Percentiles rank a stretch among this genome's conserved stretches.
Evolutionary conservation across 2,113 vertebrate genomes (phyloP).

Genomic region (Helogale parvula): DNA sequence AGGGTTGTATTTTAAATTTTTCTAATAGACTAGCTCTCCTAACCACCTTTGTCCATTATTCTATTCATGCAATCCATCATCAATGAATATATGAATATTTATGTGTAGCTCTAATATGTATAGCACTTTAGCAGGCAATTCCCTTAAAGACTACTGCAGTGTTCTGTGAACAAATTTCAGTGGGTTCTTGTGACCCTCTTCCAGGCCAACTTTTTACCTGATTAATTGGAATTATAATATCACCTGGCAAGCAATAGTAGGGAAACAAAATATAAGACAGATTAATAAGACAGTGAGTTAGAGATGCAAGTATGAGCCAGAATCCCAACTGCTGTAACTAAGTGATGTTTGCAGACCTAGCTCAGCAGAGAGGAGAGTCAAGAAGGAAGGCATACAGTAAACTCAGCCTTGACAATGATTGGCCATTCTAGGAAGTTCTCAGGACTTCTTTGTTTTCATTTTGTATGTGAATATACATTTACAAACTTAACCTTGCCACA

Average conservation of each 20-base stretch:
- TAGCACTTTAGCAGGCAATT: constrained; percentile 69
- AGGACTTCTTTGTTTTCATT: not conserved
- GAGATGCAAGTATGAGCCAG: not conserved
- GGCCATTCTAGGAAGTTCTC: constrained; percentile 4
- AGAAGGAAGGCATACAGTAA: not conserved
- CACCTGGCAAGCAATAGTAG: not conserved
- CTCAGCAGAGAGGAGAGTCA: not conserved
- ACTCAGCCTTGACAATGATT: not conserved
- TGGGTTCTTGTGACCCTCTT: constrained; percentile 37
- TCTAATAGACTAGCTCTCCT: constrained; percentile 77
- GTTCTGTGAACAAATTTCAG: constrained; percentile 66
- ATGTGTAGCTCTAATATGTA: constrained; percentile 70
- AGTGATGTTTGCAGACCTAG: not conserved
- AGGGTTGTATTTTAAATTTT: constrained; percentile 77
- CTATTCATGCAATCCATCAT: constrained; percentile 80
- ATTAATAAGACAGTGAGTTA: constrained; percentile 9
- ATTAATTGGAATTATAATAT: constrained; percentile 71
- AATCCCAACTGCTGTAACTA: not conserved
- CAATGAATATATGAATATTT: constrained; percentile 81
- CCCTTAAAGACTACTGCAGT: constrained; percentile 58
- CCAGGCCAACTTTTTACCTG: constrained; percentile 67
- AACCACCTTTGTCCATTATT: constrained; percentile 80
- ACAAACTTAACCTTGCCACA: not conserved
- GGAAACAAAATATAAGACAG: constrained; percentile 11
- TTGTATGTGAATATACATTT: not conserved